A percentile compares a stretch with the other conserved stretches of the same genome.
These are phyloP conservation scores for Hylia prasina DNA, from an alignment of 2,113 vertebrate species.

Conservation along the genomic window DNA sequence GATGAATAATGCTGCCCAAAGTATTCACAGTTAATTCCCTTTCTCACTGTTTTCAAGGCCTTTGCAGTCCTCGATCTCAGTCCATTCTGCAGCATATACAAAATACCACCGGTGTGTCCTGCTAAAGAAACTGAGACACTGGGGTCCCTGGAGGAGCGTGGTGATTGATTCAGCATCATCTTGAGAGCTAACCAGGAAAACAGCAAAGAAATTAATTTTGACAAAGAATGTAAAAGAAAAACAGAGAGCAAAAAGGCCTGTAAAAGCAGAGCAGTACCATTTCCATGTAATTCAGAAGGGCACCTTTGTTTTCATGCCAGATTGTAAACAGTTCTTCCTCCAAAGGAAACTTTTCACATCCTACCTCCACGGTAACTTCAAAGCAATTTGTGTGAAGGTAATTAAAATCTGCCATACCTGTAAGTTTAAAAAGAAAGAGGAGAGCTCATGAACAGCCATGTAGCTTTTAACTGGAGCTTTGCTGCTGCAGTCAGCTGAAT, in stretches of 20 bases:
- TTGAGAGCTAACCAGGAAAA: not conserved
- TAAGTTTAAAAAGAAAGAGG: not conserved
- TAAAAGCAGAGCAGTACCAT: conserved; percentile 71
- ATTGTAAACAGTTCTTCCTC: conserved; percentile 87
- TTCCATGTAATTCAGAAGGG: conserved; percentile 87
- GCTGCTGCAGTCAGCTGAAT: not conserved
- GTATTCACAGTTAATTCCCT: not conserved
- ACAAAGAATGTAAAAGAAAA: not conserved
- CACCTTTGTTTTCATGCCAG: conserved; percentile 92
- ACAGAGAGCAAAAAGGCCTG: not conserved
- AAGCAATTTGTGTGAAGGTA: conserved; percentile 96
- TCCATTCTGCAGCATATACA: not conserved
- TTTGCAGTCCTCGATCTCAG: not conserved
- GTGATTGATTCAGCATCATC: not conserved
- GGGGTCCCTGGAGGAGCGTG: not conserved
- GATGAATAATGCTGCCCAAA: not conserved
- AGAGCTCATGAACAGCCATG: not conserved
- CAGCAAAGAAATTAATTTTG: not conserved
- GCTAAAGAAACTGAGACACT: not conserved
- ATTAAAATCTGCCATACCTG: conserved; percentile 97
- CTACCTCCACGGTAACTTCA: conserved; percentile 93
- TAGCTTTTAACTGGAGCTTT: not conserved
- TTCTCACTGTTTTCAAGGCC: not conserved
- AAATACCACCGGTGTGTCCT: not conserved
- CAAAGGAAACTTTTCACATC: conserved; percentile 92